phyloP scores from a whole-genome alignment of 2,797 vertebrate genomes.

The Lindbergichthys nudifrons region DNA sequence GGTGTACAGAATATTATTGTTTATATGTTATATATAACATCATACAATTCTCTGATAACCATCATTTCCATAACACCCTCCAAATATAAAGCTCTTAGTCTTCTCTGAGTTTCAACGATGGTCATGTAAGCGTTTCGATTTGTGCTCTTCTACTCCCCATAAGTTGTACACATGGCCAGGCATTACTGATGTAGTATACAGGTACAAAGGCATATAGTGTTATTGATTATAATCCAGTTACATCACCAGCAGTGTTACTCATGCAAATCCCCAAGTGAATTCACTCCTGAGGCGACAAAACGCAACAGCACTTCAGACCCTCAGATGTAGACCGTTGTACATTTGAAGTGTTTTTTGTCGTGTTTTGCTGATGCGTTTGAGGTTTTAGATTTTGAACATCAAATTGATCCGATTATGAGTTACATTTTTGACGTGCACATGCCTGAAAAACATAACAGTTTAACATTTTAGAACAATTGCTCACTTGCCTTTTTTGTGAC shows the following conservation, averaged over 20 bases:
- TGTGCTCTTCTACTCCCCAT: conserved; percentile 26
- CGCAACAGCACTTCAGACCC: background rate
- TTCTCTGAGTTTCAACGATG: conserved; percentile 26
- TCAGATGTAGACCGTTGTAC: background rate
- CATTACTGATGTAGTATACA: conserved; percentile 44
- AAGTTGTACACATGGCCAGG: conserved; percentile 47
- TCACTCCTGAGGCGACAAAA: background rate
- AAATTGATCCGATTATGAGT: background rate
- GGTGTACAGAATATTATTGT: too few relatives aligned
- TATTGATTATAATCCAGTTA: conserved; percentile 22
- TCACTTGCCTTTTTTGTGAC: background rate
- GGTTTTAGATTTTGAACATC: background rate
- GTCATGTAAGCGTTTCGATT: conserved; percentile 37
- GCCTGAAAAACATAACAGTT: background rate
- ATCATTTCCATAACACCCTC: background rate
- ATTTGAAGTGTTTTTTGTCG: background rate
- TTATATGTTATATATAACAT: too few relatives aligned
- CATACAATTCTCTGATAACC: too few relatives aligned
- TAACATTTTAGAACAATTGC: background rate
- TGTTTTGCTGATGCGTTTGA: background rate
- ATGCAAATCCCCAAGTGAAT: background rate
- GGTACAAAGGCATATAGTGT: conserved; percentile 38
- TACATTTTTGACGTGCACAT: background rate
- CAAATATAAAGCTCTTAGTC: conserved; percentile 28
- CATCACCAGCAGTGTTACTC: conserved; percentile 7